Percentiles rank a stretch among this genome's conserved stretches.
Evolutionary conservation across 2,797 vertebrate species (phyloP).

Genomic region (Cyprinella venusta): DNA sequence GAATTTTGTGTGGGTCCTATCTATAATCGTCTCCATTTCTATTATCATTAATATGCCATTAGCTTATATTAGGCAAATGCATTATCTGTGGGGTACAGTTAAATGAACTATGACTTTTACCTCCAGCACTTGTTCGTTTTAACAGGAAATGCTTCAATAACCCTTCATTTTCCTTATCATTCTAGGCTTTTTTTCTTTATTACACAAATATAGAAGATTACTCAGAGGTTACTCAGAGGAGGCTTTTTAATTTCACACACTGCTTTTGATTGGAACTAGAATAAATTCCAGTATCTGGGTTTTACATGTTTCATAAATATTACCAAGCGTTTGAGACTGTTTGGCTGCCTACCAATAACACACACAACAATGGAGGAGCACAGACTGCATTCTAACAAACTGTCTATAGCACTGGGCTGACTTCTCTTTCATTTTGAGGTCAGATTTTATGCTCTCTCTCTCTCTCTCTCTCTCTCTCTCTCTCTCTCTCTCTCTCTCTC

Average conservation of each 20-base stretch:
- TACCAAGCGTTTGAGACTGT: conserved; percentile 43
- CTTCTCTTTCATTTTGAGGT: conserved; percentile 44
- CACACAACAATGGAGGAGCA: conserved; percentile 17
- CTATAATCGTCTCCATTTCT: conserved; percentile 29
- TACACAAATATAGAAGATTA: conserved; percentile 66
- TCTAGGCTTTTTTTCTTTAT: conserved; percentile 15
- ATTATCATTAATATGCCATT: conserved; percentile 44
- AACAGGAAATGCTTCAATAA: conserved; percentile 39
- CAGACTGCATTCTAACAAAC: conserved; percentile 38
- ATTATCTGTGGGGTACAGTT: conserved; percentile 30
- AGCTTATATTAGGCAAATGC: conserved; percentile 38
- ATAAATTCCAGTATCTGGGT: conserved; percentile 63
- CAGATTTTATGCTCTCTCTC: conserved; percentile 36
- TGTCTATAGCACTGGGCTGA: conserved; percentile 34
- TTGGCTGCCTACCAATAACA: conserved; percentile 52
- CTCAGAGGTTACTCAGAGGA: conserved; percentile 57
- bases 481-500: conserved; percentile 27
- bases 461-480: conserved; percentile 25
- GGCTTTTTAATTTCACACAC: conserved; percentile 75
- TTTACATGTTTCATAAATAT: conserved; percentile 64
- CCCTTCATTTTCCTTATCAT: conserved; percentile 54
- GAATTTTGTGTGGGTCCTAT: neutral
- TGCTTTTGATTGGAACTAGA: conserved; percentile 70
- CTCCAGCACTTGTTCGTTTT: conserved; percentile 13
- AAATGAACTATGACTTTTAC: conserved; percentile 43